Conservation (phyloP, 1,140 invertebrate species). For the Sitophilus oryzae region DNA sequence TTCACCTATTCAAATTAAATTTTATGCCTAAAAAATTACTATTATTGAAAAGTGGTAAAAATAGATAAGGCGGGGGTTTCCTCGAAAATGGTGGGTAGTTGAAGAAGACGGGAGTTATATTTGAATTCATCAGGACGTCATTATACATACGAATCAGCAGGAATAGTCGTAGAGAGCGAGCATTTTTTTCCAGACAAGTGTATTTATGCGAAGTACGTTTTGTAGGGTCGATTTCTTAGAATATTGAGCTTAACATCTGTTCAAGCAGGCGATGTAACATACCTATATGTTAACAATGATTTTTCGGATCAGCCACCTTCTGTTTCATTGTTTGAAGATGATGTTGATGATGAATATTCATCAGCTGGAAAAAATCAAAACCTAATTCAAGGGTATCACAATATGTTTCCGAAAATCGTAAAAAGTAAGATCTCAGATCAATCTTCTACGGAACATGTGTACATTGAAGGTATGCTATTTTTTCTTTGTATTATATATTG, state of each 20-base stretch:
- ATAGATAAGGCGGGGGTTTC: too few relatives aligned
- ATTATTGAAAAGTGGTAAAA: too few relatives aligned
- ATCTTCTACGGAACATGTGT: neutral
- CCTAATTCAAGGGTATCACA: slow-evolving; percentile 1
- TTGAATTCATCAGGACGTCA: too few relatives aligned
- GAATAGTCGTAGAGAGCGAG: too few relatives aligned
- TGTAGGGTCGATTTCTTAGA: slow-evolving; percentile 12
- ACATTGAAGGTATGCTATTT: slow-evolving; percentile 9
- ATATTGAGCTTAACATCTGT: neutral
- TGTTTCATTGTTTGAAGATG: slow-evolving; percentile 11
- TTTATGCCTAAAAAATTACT: too few relatives aligned
- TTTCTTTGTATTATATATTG: neutral
- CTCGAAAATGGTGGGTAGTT: too few relatives aligned
- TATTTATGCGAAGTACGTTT: too few relatives aligned
- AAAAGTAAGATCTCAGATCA: slow-evolving; percentile 6
- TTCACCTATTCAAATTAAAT: too few relatives aligned
- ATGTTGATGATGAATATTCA: neutral
- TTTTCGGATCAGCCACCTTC: slow-evolving; percentile 14
- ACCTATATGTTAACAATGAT: slow-evolving; percentile 15
- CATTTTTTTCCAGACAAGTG: too few relatives aligned
- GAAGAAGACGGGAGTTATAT: too few relatives aligned
- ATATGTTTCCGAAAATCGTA: slow-evolving; percentile 14
- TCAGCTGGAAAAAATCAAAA: neutral
- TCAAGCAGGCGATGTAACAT: slow-evolving; percentile 4
- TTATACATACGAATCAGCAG: too few relatives aligned